Percentiles rank a stretch among this genome's conserved stretches.
These are phyloP conservation scores for Hippocampus zosterae DNA, from an alignment of 2,113 vertebrate species.

Conservation along the genomic window DNA sequence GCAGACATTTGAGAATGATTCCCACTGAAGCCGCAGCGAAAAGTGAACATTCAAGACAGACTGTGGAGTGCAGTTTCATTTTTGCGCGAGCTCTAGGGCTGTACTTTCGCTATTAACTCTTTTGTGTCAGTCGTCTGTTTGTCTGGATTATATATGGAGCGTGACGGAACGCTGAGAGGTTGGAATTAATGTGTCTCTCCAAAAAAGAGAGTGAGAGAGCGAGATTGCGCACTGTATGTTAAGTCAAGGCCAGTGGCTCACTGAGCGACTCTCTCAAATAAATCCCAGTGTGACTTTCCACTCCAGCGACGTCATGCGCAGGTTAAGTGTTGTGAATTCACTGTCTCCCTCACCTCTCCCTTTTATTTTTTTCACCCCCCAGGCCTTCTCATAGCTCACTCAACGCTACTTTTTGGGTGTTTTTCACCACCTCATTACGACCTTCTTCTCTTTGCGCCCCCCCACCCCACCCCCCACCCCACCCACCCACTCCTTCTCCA, in stretches of 20 bases:
- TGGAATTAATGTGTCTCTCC: constrained; percentile 30
- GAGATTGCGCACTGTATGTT: constrained; percentile 14
- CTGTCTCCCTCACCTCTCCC: constrained; percentile 5
- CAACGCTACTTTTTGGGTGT: constrained; percentile 28
- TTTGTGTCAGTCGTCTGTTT: constrained; percentile 38
- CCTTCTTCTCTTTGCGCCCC: constrained; percentile 11
- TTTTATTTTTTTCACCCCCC: not conserved
- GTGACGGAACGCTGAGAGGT: constrained; percentile 38
- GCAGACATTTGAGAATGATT: not conserved
- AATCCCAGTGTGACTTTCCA: constrained; percentile 35
- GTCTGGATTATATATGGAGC: constrained; percentile 31
- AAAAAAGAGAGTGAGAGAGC: not conserved
- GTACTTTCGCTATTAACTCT: constrained; percentile 43
- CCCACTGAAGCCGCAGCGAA: not conserved
- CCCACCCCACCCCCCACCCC: not conserved
- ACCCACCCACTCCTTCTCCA: not conserved
- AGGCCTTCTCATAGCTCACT: constrained; percentile 15
- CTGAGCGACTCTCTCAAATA: constrained; percentile 13
- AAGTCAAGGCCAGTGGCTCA: constrained; percentile 13
- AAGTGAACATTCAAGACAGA: not conserved
- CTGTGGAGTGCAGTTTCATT: constrained; percentile 35
- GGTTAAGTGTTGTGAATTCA: constrained; percentile 36
- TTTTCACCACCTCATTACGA: constrained; percentile 38
- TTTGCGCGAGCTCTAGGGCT: constrained; percentile 21
- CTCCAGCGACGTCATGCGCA: constrained; percentile 51